These are phyloP conservation scores for Hormaphis cornu DNA, from an alignment of 1,140 invertebrate species.

Conservation along the genomic window DNA sequence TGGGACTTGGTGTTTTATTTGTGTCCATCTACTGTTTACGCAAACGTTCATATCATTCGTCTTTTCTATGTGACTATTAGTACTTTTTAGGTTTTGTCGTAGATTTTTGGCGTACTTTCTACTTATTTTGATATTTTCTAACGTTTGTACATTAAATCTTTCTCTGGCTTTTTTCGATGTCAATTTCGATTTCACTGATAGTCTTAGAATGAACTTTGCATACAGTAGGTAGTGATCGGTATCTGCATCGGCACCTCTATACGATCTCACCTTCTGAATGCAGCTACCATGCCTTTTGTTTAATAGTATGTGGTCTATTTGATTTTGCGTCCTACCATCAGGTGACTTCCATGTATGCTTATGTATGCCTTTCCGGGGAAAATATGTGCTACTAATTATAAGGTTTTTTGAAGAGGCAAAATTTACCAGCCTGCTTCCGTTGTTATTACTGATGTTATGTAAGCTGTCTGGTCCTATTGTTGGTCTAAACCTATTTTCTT, in stretches of 20 bases:
- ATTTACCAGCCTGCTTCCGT: too few species aligned
- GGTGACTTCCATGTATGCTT: not conserved
- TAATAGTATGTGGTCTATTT: not conserved
- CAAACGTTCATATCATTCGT: not conserved
- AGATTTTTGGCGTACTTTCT: not conserved
- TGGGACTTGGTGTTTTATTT: too few species aligned
- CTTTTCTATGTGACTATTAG: not conserved
- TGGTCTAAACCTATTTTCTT: not conserved
- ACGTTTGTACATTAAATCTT: conserved; percentile 3
- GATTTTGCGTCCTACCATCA: not conserved
- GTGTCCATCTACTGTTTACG: not conserved
- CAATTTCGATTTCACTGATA: conserved; percentile 6
- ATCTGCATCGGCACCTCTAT: conserved; percentile 33
- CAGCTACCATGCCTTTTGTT: not conserved
- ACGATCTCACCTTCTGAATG: conserved; percentile 24
- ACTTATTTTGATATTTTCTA: not conserved
- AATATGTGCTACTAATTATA: not conserved
- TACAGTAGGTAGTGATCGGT: conserved; percentile 33
- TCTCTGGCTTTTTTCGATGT: not conserved
- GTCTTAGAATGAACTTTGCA: conserved; percentile 16
- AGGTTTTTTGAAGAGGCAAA: too few species aligned
- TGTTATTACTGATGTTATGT: not conserved
- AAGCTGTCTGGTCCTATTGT: not conserved
- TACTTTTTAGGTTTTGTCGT: not conserved
- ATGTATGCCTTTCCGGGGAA: not conserved